Evolutionary conservation across 2,113 vertebrate species (phyloP).

Genomic region (Chaetodon auriga): DNA sequence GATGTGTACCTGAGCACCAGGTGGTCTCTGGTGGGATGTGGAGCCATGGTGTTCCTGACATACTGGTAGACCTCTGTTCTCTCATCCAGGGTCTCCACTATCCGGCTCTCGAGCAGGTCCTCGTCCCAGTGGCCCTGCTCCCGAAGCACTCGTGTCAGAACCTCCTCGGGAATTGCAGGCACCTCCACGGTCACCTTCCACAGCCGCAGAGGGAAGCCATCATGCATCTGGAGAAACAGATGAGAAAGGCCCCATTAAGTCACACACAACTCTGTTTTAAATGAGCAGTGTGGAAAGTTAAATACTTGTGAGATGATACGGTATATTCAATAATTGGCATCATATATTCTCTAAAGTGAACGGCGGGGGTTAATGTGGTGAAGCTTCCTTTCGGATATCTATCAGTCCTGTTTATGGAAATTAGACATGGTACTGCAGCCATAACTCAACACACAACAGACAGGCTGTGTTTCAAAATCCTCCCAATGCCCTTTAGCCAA

Average conservation of each 20-base stretch:
- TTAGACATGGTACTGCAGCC: slow-evolving; percentile 2
- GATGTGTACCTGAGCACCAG: slow-evolving; percentile 91
- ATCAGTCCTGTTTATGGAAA: slow-evolving; percentile 32
- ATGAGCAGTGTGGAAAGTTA: not conserved
- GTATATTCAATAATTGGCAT: not conserved
- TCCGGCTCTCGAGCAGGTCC: slow-evolving; percentile 93
- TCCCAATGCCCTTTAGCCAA: slow-evolving; percentile 20
- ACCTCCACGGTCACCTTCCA: slow-evolving; percentile 95
- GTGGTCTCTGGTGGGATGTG: slow-evolving; percentile 92
- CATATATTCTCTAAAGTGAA: not conserved
- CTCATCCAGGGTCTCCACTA: slow-evolving; percentile 90
- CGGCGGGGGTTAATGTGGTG: not conserved
- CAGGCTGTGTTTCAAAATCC: slow-evolving; percentile 29
- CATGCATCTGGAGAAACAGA: slow-evolving; percentile 88
- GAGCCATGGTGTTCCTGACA: slow-evolving; percentile 94
- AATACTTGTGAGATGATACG: too few relatives aligned
- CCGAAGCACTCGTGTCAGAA: slow-evolving; percentile 90
- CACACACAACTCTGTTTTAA: not conserved
- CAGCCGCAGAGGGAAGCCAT: slow-evolving; percentile 90
- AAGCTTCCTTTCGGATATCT: not conserved
- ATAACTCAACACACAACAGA: slow-evolving; percentile 31
- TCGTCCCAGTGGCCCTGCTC: slow-evolving; percentile 97
- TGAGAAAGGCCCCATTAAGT: not conserved
- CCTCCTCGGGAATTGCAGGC: slow-evolving; percentile 89
- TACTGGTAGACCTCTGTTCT: slow-evolving; percentile 95